phyloP scores from a whole-genome alignment of 2,888 invertebrate genomes.

The Synergus laeviventris region DNA sequence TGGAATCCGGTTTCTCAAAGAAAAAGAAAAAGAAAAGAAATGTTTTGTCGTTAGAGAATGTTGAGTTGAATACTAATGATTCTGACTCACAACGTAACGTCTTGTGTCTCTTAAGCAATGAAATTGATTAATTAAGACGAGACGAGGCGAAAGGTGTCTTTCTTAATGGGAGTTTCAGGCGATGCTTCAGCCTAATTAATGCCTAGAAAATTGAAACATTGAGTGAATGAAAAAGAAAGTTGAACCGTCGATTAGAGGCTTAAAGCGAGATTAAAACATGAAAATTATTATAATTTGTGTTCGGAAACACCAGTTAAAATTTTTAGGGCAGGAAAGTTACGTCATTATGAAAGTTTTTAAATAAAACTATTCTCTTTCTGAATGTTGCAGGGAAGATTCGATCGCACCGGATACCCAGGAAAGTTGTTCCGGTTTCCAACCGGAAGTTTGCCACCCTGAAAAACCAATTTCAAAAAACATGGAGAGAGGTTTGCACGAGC shows the following conservation, averaged over 20 bases:
- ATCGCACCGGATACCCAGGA: slow-evolving; percentile 48
- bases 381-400: slow-evolving; percentile 51
- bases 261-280: neutral
- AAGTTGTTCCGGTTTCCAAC: slow-evolving; percentile 44
- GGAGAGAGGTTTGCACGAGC: slow-evolving; percentile 88
- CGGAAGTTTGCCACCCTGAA: slow-evolving; percentile 49
- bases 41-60: slow-evolving; percentile 27
- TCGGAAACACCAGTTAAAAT: too few species aligned
- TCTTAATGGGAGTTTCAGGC: slow-evolving; percentile 6
- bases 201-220: neutral
- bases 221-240: neutral
- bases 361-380: neutral
- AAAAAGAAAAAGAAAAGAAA: slow-evolving; percentile 4
- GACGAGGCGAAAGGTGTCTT: slow-evolving; percentile 17
- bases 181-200: slow-evolving; percentile 12
- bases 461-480: slow-evolving; percentile 76
- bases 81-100: slow-evolving; percentile 9
- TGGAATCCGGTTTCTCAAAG: slow-evolving; percentile 16
- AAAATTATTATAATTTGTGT: neutral
- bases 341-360: neutral
- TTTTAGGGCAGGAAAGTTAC: neutral
- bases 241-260: neutral
- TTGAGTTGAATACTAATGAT: slow-evolving; percentile 17
- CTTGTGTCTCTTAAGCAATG: slow-evolving; percentile 4
- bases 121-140: slow-evolving; percentile 35